Base-by-base conservation (phyloP, 2,888 invertebrate species). In the Acanthoscelides obtectus region DNA sequence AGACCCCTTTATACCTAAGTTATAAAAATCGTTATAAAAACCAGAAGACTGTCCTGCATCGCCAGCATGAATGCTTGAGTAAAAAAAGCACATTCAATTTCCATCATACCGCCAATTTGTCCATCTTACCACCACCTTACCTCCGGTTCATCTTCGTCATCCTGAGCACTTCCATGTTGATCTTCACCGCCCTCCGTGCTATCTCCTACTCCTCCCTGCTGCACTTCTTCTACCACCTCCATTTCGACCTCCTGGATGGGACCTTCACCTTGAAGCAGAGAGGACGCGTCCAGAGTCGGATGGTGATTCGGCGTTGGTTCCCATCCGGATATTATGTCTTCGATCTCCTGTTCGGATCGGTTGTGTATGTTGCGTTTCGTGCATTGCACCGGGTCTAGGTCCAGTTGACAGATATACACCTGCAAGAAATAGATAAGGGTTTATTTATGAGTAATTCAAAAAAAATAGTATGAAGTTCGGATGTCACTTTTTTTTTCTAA, bases 321-420 rank as follows among this genome's bases (percentile, higher is more conserved):
- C 90, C 96, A 96, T 69, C 89, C 89, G 73, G 89, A 84, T 66
- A 91, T 86, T 73, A 95, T 89, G 75, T 89, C 88, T 80, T 93
- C 89, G 67, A 98, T 93, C 72, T 98, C 97, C 0, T 90, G 88
- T 79, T 93, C 88, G 0, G 88, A 89, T 68, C 97, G 90, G 75
- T 92, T 90, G 84, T 98, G 98, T 72, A 93, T 90, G 85, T 98
- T 98, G 73, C 95, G 89, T 83, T 93, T 93, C 72, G 90, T 87
- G 85, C 98, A 98, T 0, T 89, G 86, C 74, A 91, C 89, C 17
- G 92, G 84, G 83, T 97, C 97, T 82, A 92, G 89, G 79, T 95
- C 93, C 89, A 97, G 89, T 83, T 97, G 95, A 80, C 94, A 93
- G 72, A 97, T 89, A 84, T 96, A 98, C 20, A 96, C 96, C 97